phyloP scores from a whole-genome alignment of 2,888 invertebrate species.

The Meiosimyza platycephala region DNA sequence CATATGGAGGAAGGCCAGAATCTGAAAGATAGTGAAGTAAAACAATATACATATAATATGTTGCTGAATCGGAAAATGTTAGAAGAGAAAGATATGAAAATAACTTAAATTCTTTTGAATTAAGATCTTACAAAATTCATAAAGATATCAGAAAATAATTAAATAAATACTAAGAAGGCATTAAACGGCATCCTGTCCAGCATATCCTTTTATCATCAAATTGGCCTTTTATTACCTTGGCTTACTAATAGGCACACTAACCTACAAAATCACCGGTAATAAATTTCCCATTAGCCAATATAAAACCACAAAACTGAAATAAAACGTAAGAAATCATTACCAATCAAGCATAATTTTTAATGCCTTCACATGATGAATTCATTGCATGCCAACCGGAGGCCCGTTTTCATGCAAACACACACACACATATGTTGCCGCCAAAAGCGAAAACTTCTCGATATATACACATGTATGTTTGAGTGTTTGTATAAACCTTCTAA shows the following conservation, averaged over 20 bases:
- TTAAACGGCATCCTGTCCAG: no score
- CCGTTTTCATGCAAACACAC: background rate
- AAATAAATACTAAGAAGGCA: no score
- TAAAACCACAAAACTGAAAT: conserved; percentile 49
- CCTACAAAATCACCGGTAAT: conserved; percentile 41
- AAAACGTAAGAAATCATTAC: conserved; percentile 35
- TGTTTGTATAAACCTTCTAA: background rate
- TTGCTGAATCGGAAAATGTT: background rate
- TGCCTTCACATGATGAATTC: conserved; percentile 40
- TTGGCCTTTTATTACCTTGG: no score
- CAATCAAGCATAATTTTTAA: conserved; percentile 36
- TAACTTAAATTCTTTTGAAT: conserved; percentile 23
- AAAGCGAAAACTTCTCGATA: background rate
- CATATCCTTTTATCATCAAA: no score
- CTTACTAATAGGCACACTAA: conserved; percentile 10
- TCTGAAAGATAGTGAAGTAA: conserved; percentile 68
- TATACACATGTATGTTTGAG: background rate
- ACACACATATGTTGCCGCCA: background rate
- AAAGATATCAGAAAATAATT: no score
- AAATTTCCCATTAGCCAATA: conserved; percentile 61
- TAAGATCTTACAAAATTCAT: background rate
- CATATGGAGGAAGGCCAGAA: conserved; percentile 82
- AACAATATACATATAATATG: background rate
- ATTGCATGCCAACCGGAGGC: conserved; percentile 18
- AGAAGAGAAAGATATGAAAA: conserved; percentile 6